Percentiles rank a stretch among this genome's conserved stretches.
phyloP scores from a whole-genome alignment of 2,888 invertebrate species.

The Lochmaea crataegi region DNA sequence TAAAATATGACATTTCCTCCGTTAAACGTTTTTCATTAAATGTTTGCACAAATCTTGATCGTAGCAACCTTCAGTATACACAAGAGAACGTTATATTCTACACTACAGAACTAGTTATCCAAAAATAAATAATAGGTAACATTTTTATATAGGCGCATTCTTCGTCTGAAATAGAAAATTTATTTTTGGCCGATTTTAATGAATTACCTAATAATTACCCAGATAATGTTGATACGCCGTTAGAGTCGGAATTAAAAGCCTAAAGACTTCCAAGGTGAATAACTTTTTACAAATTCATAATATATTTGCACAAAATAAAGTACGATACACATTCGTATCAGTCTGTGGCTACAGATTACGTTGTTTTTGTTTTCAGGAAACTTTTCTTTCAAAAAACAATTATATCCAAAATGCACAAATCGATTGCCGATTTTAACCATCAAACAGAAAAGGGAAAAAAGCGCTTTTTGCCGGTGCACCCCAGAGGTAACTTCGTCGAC shows the following conservation, averaged over 20 bases:
- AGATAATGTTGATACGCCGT: constrained; percentile 63
- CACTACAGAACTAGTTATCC: constrained; percentile 49
- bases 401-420: constrained; percentile 69
- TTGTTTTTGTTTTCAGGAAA: constrained; percentile 61
- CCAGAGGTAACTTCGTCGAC: constrained; percentile 71
- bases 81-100: constrained; percentile 52
- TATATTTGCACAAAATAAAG: no score
- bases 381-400: constrained; percentile 76
- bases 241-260: constrained; percentile 71
- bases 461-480: constrained; percentile 71
- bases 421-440: constrained; percentile 75
- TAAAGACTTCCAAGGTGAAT: constrained; percentile 63
- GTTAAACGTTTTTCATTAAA: no score
- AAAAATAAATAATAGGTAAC: constrained; percentile 50
- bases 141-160: constrained; percentile 40
- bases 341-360: no score
- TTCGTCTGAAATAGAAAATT: constrained; percentile 34
- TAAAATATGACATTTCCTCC: no score
- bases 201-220: constrained; percentile 48
- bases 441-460: constrained; percentile 69
- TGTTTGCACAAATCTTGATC: constrained; percentile 18
- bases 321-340: no score
- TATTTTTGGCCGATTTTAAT: constrained; percentile 44
- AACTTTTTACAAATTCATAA: no score
- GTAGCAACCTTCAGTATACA: constrained; percentile 41